phyloP scores from a whole-genome alignment of 2,888 invertebrate species.

The Metalampra italica region DNA sequence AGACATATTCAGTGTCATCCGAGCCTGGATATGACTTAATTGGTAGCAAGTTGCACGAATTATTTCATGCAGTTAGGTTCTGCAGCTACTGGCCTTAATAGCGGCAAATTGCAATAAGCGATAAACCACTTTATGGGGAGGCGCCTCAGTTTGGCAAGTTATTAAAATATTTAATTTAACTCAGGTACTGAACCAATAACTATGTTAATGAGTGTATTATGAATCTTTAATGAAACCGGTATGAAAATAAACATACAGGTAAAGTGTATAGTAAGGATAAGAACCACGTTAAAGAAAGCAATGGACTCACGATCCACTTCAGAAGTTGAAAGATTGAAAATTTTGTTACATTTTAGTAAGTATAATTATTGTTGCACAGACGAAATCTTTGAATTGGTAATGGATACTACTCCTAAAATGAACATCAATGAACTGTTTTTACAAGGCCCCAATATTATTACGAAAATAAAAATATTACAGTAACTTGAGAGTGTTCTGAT shows the following conservation, averaged over 20 bases:
- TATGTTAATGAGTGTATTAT: conserved; percentile 11
- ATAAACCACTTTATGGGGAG: conserved; percentile 29
- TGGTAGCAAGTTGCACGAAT: conserved; percentile 30
- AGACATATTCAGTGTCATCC: conserved; percentile 51
- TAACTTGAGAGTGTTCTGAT: too few relatives aligned
- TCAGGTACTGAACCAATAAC: conserved; percentile 7
- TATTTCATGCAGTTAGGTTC: conserved; percentile 42
- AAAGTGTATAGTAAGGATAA: too few relatives aligned
- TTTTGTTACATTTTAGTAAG: too few relatives aligned
- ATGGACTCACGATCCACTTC: too few relatives aligned
- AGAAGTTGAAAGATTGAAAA: too few relatives aligned
- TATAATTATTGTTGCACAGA: too few relatives aligned
- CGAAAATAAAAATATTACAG: too few relatives aligned
- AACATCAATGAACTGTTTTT: too few relatives aligned
- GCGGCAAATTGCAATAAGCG: conserved; percentile 43
- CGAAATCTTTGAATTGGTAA: too few relatives aligned
- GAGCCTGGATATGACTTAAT: conserved; percentile 39
- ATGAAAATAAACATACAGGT: neutral
- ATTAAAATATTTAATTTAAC: conserved; percentile 11
- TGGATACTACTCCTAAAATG: too few relatives aligned
- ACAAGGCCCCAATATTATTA: too few relatives aligned
- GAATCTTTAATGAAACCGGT: conserved; percentile 3
- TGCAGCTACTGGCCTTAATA: conserved; percentile 42
- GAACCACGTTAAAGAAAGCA: too few relatives aligned
- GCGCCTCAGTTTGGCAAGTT: conserved; percentile 17